A percentile compares a stretch with the other conserved stretches of the same genome.
Conservation (phyloP, 2,113 vertebrate species). For the Pteropus alecto region DNA sequence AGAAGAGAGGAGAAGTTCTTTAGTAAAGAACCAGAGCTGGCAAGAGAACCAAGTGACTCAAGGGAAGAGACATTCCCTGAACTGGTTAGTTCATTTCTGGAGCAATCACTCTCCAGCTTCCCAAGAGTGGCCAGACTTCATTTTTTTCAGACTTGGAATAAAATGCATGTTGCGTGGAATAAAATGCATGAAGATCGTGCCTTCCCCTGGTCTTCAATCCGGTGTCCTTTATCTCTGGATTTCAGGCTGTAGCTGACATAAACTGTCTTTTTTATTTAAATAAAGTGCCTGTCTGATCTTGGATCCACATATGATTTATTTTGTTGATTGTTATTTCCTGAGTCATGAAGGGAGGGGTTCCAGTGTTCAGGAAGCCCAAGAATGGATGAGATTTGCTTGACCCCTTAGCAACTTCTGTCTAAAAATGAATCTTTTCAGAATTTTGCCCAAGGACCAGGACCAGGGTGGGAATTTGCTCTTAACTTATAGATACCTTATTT, state of each 20-base stretch:
- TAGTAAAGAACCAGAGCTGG: background rate
- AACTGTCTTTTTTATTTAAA: background rate
- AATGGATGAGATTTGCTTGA: background rate
- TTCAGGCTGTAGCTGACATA: background rate
- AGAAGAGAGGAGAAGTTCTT: background rate
- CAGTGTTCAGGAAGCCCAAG: slow-evolving; percentile 2
- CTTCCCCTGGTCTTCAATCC: background rate
- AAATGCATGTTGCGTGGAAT: background rate
- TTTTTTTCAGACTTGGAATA: background rate
- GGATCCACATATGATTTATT: background rate
- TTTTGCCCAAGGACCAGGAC: background rate
- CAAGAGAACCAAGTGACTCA: background rate
- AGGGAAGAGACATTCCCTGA: background rate
- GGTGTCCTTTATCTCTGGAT: background rate
- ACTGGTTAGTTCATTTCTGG: background rate
- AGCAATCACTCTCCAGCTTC: background rate
- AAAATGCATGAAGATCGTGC: background rate
- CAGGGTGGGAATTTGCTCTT: background rate
- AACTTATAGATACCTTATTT: background rate
- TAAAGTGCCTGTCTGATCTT: background rate
- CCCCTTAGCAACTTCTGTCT: background rate
- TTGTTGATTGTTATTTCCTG: background rate
- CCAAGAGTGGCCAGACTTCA: background rate
- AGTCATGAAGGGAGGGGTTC: background rate
- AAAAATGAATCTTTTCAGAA: background rate